Evolutionary conservation across 2,888 invertebrate genomes (phyloP), one percentile per base, ranked within the genome.

Genomic region (Troilus luridus): DNA sequence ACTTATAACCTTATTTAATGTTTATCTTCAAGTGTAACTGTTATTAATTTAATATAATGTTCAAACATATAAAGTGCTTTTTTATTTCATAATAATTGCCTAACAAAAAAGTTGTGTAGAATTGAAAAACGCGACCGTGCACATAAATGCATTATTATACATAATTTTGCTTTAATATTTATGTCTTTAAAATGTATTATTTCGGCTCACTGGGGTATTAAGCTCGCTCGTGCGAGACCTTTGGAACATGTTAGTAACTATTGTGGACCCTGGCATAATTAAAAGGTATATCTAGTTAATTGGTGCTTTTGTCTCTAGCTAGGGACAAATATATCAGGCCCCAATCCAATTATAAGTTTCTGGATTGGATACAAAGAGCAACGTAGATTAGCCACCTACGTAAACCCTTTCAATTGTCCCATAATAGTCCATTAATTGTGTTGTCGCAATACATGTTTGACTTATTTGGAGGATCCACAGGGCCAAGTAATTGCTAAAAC

Each of bases 341-440:
- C 11, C 11, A 56, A 85, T 85, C 85, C 85, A 85, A 85, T 85
- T 85, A 85, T 85, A 85, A 85, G 56, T 85, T 85, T 56, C 56
- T 85, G 11, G 3, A n/a, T 21, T n/a, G 85, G 56, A 85, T 85
- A 85, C 85, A 85, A 85, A 85, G 85, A 85, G 85, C 21, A 0
- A 0, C 3, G 56, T 85, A 85, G 85, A 85, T 85, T 85, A 85
- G 27, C 56, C 56, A 2, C 6, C 21, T 56, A 85, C 56, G 85
- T 85, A 85, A 85, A 85, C 85, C 85, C 85, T 85, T 85, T 85
- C 85, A 85, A 56, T 85, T 85, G 85, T 85, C n/a, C n/a, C 41
- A 85, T 85, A 85, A 85, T 85, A 58, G 56, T 6, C 8, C 21
- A n/a, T 56, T 85, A 85, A 85, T 58, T 54, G 85, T 21, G 54